phyloP scores from a whole-genome alignment of 2,888 invertebrate genomes.

The Amorpha juglandis region DNA sequence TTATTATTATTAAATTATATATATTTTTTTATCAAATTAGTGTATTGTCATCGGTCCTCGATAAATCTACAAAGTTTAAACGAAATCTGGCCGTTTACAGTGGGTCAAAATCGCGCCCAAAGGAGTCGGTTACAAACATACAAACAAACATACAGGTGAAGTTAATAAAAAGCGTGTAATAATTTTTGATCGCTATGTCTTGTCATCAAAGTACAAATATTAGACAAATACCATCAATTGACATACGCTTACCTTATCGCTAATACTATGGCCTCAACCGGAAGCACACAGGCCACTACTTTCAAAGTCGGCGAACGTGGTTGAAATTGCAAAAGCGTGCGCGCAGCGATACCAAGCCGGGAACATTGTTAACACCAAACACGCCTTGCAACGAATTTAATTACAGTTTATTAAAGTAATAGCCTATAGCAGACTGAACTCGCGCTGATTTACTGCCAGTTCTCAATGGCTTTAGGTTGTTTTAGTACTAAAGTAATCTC shows the following conservation, averaged over 20 bases:
- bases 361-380: slow-evolving; percentile 50
- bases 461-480: neutral
- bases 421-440: slow-evolving; percentile 27
- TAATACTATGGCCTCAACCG: slow-evolving; percentile 31
- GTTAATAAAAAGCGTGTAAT: too few species aligned
- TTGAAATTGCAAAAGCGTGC: slow-evolving; percentile 44
- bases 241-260: slow-evolving; percentile 15
- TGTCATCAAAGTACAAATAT: too few species aligned
- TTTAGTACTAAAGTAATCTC: slow-evolving; percentile 5
- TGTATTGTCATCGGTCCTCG: too few species aligned
- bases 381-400: slow-evolving; percentile 56
- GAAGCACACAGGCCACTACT: slow-evolving; percentile 30
- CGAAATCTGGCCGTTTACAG: too few species aligned
- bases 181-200: too few species aligned
- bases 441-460: slow-evolving; percentile 19
- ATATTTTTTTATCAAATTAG: too few species aligned
- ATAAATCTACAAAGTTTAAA: too few species aligned
- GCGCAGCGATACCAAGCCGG: slow-evolving; percentile 36
- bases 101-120: too few species aligned
- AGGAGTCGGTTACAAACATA: too few species aligned
- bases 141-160: too few species aligned
- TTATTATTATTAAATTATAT: too few species aligned
- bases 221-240: too few species aligned
- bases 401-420: slow-evolving; percentile 60
- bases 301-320: slow-evolving; percentile 37